Percentiles rank a stretch among this genome's conserved stretches.
These are phyloP conservation scores for Noctuana brunneofusca DNA, from an alignment of 2,888 invertebrate species.

Conservation along the genomic window DNA sequence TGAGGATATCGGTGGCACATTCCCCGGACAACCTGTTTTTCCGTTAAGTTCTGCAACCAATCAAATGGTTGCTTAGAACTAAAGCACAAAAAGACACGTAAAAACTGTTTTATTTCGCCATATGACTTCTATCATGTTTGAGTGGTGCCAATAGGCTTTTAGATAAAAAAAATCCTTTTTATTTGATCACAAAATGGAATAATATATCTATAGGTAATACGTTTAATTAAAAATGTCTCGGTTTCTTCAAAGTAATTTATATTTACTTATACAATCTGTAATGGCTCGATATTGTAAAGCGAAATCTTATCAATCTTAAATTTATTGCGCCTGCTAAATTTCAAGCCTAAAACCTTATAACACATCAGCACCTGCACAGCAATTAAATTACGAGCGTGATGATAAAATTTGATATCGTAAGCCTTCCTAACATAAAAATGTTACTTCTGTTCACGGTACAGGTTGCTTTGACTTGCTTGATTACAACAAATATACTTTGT, in stretches of 20 bases:
- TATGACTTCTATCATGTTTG: no score
- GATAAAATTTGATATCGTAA: slow-evolving; percentile 19
- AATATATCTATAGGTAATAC: no score
- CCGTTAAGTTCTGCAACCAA: no score
- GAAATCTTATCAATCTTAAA: slow-evolving; percentile 40
- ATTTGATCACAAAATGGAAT: neutral
- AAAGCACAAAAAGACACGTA: no score
- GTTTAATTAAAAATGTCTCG: slow-evolving; percentile 1
- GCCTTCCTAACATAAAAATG: slow-evolving; percentile 17
- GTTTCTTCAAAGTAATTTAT: slow-evolving; percentile 6
- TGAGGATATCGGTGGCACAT: no score
- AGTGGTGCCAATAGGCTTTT: no score
- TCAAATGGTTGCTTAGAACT: no score
- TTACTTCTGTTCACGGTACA: slow-evolving; percentile 11
- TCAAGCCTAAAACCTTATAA: slow-evolving; percentile 21
- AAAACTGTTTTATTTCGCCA: no score
- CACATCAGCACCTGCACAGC: slow-evolving; percentile 19
- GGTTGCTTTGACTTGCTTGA: slow-evolving; percentile 18
- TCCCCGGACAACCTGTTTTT: no score
- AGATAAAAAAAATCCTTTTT: neutral
- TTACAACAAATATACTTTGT: slow-evolving; percentile 47
- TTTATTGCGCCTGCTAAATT: slow-evolving; percentile 40
- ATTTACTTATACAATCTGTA: slow-evolving; percentile 18
- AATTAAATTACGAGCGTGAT: slow-evolving; percentile 25
- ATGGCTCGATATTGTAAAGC: slow-evolving; percentile 21